Evolutionary conservation across 1,140 invertebrate genomes (phyloP), one percentile per base, ranked within the genome.

Genomic region (Leptoteleia sp.): DNA sequence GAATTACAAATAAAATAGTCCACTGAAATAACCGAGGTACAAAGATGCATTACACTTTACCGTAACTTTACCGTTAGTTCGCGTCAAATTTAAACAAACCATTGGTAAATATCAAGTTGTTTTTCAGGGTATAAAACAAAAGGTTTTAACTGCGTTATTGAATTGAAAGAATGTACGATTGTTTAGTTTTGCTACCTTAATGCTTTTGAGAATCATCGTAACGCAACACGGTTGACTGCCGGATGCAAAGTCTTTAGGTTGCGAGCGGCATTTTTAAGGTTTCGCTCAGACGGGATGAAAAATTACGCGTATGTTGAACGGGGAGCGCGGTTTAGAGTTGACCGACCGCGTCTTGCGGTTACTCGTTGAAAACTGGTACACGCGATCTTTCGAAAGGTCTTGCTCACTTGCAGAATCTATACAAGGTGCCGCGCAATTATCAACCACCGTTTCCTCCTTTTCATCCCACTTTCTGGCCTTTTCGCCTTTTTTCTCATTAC

Each of bases 301-400:
- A 33, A 50, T n/a, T 65, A 57, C 47, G 37, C 27, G 62, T 52
- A 29, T 33, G 59, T 64, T 54, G 50, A 62, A 72, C 61, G 61
- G 45, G 61, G 40, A 48, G 64, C 61, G 40, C 61, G 59, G 62
- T 72, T 75, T 55, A 47, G 55, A 73, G 68, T 76, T 76, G 71
- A 76, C 64, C 75, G 82, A 76, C 79, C 73, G 64, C 72, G 67
- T 78, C 55, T 79, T 76, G 78, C 78, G 82, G 81, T 81, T 84
- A 79, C 76, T 67, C 68, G 77, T 59, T 84, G 80, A 81, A 84
- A 86, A 85, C 83, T 84, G 79, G 83, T 80, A 81, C 81, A 84
- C 61, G 82, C 81, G 80, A 85, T 68, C 76, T 72, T 80, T 73
- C 76, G 62, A 75, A 73, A 70, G 77, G 59, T 70, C 62, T 70